Evolutionary conservation across 2,797 vertebrate genomes (phyloP), one percentile per base, ranked within the genome.

Genomic region (Myotis planiceps): DNA sequence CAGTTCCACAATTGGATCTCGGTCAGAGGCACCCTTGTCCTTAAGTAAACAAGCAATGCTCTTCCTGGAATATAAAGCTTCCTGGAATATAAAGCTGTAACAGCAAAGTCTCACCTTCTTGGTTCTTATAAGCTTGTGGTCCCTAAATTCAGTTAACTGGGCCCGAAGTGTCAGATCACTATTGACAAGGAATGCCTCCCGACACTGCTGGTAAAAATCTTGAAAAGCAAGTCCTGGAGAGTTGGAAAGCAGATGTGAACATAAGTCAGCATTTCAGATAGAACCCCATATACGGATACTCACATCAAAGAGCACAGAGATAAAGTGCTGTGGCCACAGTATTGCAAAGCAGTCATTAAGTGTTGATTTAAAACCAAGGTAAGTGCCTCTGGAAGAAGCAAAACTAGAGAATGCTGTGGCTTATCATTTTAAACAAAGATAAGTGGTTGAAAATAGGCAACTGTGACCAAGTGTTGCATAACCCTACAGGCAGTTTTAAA

Each of bases 121-220:
- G 79, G 99, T 99, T 53, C 99, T 98, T 88, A 99, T 99, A 82
- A 99, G 99, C 96, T 99, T 99, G 98, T 99, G 99, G 97, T 99
- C 99, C 98, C 98, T 99, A 98, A 99, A 99, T 98, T 99, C 99
- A 0, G 99, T 99, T 97, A 99, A 98, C 97, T 99, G 99, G 87
- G 99, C 99, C 95, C 99, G 99, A 82, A 99, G 99, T 0, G 99
- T 99, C 97, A 99, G 98, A 95, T 99, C 99, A 94, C 99, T 99
- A 98, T 99, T 99, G 78, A 99, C 99, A 92, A 99, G 98, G 97
- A 99, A 99, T 0, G 99, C 99, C 95, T 99, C 99, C 55, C 99
- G 99, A 98, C 99, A 99, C 32, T 99, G 99, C 98, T 99, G 99
- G 98, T 99, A 99, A 97, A 99, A 99, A 81, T 99, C 99, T 97